Conservation (phyloP, 1,140 invertebrate species). For the Helicoverpa armigera region DNA sequence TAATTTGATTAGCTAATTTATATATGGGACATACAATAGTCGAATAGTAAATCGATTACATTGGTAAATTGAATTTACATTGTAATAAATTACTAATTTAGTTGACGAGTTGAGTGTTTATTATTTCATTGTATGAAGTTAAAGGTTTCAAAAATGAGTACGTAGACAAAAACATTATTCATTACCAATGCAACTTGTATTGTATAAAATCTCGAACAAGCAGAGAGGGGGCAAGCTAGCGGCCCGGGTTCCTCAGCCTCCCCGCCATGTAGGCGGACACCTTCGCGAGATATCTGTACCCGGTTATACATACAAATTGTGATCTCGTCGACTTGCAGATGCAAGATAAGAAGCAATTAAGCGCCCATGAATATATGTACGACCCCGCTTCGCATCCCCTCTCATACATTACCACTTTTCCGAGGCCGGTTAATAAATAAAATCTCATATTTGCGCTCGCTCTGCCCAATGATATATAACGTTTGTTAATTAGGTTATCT, state of each 20-base stretch:
- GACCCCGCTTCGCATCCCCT: constrained; percentile 47
- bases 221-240: not conserved
- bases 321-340: constrained; percentile 66
- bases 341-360: constrained; percentile 77
- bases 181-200: no score
- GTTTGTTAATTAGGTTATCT: constrained; percentile 86
- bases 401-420: constrained; percentile 64
- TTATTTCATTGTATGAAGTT: no score
- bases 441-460: constrained; percentile 79
- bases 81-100: no score
- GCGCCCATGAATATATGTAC: constrained; percentile 66
- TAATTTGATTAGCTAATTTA: no score
- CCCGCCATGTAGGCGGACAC: constrained; percentile 27
- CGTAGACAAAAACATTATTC: no score
- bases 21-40: no score
- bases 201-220: not conserved
- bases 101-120: no score
- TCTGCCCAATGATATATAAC: constrained; percentile 80
- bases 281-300: not conserved
- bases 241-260: not conserved
- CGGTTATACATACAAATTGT: constrained; percentile 58
- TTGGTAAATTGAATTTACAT: no score
- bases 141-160: no score
- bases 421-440: constrained; percentile 72
- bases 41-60: no score